phyloP scores from a whole-genome alignment of 1,140 invertebrate genomes.

The Drosophila tsacasi region DNA sequence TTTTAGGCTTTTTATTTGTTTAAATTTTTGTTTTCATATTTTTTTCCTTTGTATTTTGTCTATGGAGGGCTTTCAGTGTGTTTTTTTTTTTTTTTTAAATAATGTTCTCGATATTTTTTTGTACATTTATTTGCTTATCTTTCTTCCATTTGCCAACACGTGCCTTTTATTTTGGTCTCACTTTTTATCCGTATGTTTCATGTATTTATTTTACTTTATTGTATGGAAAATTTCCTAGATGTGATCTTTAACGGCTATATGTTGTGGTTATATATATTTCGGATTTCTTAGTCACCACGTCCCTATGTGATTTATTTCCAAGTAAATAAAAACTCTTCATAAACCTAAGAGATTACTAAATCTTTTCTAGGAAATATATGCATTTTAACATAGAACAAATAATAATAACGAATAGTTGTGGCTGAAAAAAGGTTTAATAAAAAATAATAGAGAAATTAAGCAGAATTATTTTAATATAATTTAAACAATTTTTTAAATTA shows the following conservation, averaged over 20 bases:
- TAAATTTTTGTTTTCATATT: background rate
- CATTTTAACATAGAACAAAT: no score
- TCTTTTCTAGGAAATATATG: background rate
- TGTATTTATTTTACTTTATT: conserved; percentile 30
- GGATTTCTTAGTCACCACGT: conserved; percentile 9
- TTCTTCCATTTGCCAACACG: conserved; percentile 30
- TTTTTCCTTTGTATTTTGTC: background rate
- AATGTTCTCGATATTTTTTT: conserved; percentile 7
- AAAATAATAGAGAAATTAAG: no score
- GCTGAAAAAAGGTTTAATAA: no score
- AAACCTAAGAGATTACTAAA: background rate
- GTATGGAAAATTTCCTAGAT: conserved; percentile 19
- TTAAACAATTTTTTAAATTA: no score
- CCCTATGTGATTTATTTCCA: conserved; percentile 2
- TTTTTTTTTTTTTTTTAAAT: conserved; percentile 14
- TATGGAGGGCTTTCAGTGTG: conserved; percentile 12
- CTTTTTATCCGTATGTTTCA: conserved; percentile 22
- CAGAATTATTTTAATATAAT: no score
- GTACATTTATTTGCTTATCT: conserved; percentile 25
- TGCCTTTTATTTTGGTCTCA: conserved; percentile 36
- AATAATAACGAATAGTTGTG: no score
- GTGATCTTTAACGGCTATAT: conserved; percentile 2
- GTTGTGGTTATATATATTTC: background rate
- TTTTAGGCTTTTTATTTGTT: conserved; percentile 45
- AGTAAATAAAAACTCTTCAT: background rate